Evolutionary conservation across 1,140 invertebrate genomes (phyloP), one percentile per base, ranked within the genome.

Genomic region (Nylanderia fulva): DNA sequence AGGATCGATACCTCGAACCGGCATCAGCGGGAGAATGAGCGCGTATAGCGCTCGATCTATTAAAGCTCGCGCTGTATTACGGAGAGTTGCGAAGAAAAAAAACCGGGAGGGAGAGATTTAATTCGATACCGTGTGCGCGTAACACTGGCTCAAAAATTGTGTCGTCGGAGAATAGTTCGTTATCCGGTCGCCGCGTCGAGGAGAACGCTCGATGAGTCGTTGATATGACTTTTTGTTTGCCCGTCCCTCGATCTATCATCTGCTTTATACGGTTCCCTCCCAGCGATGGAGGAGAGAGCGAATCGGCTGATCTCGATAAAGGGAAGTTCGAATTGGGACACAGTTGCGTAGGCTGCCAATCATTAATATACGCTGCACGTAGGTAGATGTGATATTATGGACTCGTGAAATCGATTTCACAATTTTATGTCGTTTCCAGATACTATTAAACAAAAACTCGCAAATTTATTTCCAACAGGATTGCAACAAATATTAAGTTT

Each of bases 151-250:
- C 45, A 58, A 72, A 82, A 82, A 82, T 82, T 71, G 77, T 82
- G 66, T 42, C 77, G 33, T 48, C 76, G 2, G 77, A 82, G 77
- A 82, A 82, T 82, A 82, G 77, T 82, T 82, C 77, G 77, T 82
- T 82, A 82, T 13, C 36, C 52, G 15, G 11, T 11, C 61, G 58
- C 8, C 33, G 54, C 56, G 56, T n/a, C n/a, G 27, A 18, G 45
- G 13, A 82, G 66, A 18, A 71, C 64, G 64, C 6, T 39, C 21
- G 76, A 71, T 36, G 66, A 58, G 77, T 33, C 33, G 63, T 80
- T 80, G 63, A 80, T 71, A 24, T 52, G 77, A 72, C 39, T 82
- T 82, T 82, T 82, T 82, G 66, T 60, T 60, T 60, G 77, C 66
- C 13, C 66, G 77, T 6, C 13, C 52, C 45, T 48, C 66, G 54